These are phyloP conservation scores for Plagodis dolabraria DNA, from an alignment of 2,888 invertebrate species.

Conservation along the genomic window DNA sequence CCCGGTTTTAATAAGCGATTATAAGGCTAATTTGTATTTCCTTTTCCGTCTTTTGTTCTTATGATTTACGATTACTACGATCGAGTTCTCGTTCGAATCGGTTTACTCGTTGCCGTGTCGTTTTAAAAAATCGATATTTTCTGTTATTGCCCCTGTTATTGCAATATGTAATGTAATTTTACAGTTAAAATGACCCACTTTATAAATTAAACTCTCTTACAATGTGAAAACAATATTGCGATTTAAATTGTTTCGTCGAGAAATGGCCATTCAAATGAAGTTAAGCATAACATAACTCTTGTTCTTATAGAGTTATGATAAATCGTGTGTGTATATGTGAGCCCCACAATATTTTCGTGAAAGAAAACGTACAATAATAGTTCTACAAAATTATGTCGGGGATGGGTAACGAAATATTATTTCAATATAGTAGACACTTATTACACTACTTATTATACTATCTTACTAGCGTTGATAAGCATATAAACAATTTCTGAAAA, in stretches of 20 bases:
- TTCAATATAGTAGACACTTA: too few species aligned
- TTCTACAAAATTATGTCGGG: too few species aligned
- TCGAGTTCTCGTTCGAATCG: constrained; percentile 63
- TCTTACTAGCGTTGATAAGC: too few species aligned
- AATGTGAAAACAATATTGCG: constrained; percentile 13
- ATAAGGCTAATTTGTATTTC: constrained; percentile 80
- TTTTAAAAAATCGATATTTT: constrained; percentile 52
- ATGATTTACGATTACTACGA: constrained; percentile 74
- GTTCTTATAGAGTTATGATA: too few species aligned
- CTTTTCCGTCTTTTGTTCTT: constrained; percentile 79
- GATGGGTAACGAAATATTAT: too few species aligned
- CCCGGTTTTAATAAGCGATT: constrained; percentile 65
- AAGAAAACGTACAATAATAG: too few species aligned
- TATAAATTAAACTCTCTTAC: constrained; percentile 33
- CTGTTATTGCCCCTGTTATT: constrained; percentile 57
- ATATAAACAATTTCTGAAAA: too few species aligned
- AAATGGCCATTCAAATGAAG: constrained; percentile 1
- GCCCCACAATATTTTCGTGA: too few species aligned
- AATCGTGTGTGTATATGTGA: too few species aligned
- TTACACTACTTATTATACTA: too few species aligned
- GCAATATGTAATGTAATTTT: constrained; percentile 42
- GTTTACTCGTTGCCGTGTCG: constrained; percentile 55
- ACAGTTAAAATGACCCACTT: constrained; percentile 30
- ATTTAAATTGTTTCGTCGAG: constrained; percentile 2
- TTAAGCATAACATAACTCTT: neutral